A percentile compares a stretch with the other conserved stretches of the same genome.
Evolutionary conservation across 2,797 vertebrate genomes (phyloP).

Genomic region (Microctenopoma lineatum): DNA sequence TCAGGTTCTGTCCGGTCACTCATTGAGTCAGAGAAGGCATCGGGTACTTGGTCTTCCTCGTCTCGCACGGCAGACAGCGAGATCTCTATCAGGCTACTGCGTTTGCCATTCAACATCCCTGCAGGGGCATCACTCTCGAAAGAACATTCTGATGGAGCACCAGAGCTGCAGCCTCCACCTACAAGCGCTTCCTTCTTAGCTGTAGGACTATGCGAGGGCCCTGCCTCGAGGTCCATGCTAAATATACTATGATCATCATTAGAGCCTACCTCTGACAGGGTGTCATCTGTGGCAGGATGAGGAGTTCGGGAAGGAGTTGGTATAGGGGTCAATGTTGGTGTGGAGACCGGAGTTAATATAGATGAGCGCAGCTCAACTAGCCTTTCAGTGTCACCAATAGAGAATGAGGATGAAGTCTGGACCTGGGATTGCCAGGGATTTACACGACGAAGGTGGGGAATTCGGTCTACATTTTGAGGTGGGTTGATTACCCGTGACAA

Average conservation of each 20-base stretch:
- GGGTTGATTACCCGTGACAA: conserved; percentile 86
- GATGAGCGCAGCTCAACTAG: conserved; percentile 66
- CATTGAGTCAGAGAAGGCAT: conserved; percentile 81
- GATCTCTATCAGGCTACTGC: conserved; percentile 89
- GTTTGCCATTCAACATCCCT: conserved; percentile 77
- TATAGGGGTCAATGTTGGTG: conserved; percentile 34
- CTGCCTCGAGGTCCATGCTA: conserved; percentile 81
- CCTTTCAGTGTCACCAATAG: conserved; percentile 76
- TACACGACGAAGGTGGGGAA: conserved; percentile 89
- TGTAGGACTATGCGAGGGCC: conserved; percentile 49
- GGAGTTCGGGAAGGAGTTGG: conserved; percentile 48
- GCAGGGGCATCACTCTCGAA: conserved; percentile 85
- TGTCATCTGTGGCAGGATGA: conserved; percentile 61
- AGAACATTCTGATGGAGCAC: conserved; percentile 86
- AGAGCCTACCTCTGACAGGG: conserved; percentile 76
- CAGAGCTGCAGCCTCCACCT: conserved; percentile 81
- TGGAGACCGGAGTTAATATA: conserved; percentile 55
- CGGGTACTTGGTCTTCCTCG: conserved; percentile 81
- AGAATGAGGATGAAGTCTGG: conserved; percentile 91
- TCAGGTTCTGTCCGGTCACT: conserved; percentile 86
- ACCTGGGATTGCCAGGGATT: conserved; percentile 87
- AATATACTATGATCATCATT: conserved; percentile 79
- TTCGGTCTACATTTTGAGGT: conserved; percentile 88
- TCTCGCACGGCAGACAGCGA: conserved; percentile 83
- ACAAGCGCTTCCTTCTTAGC: conserved; percentile 64